Base-by-base conservation (phyloP, 2,888 invertebrate genomes). In the Drosophila nr. medialis region DNA sequence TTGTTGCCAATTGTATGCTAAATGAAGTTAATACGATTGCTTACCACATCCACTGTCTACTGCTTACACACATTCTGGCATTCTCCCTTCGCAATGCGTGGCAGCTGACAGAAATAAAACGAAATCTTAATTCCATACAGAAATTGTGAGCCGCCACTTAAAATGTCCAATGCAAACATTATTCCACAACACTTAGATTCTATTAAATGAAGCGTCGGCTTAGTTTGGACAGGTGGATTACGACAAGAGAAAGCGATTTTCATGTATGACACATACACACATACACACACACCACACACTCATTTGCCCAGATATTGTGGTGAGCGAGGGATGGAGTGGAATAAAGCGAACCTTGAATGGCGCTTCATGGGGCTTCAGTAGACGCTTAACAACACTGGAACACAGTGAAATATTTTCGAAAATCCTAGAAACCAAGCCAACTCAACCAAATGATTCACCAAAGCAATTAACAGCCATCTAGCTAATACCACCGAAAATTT, bases 381-480 rank as follows among this genome's bases (percentile, higher is more conserved):
- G 60, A 8, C 61, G 60, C 36, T 60, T 51, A 49, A n/a, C 64
- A 40, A 48, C 75, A 54, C 56, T 68, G 53, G 11, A 49, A 48
- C 4, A 32, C 15, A 18, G 29, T 29, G 29, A 50, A 50, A 50
- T 50, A 55, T 38, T 38, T 55, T 36, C 27, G 29, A 50, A 21
- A 62, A 54, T 32, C 54, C 29, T 40, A 8, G 42, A 36, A 38
- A 48, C 27, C 21, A 59, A 36, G 27, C 51, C 24, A 49, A 50
- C 34, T 50, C 15, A 64, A 11, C 34, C 49, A 59, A 71, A 80
- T 82, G 83, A 82, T 77, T 77, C 70, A 85, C 77, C 69, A 69
- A 77, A 54, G 69, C 73, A 83, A 82, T 82, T 85, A 83, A 72
- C 69, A 77, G 50, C 6, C 56, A 54, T 15, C 34, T 21, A 45